These are phyloP conservation scores for Bothrops alternatus DNA, from an alignment of 2,797 vertebrate genomes.

Conservation along the genomic window DNA sequence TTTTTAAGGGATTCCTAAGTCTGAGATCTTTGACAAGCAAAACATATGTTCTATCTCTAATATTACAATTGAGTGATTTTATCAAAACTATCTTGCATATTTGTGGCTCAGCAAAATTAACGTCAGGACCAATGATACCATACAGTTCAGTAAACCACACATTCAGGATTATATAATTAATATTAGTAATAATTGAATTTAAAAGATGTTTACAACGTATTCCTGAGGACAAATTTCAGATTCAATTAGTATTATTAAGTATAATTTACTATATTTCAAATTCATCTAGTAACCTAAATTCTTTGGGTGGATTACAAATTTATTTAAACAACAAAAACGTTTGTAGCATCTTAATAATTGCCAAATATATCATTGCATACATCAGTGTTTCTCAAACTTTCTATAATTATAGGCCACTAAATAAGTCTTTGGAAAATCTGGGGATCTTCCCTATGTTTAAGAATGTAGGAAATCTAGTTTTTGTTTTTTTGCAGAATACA, in stretches of 20 bases:
- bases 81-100: not conserved
- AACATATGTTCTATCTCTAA: not conserved
- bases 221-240: not conserved
- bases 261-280: not conserved
- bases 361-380: not conserved
- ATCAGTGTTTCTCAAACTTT: not conserved
- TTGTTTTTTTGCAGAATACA: not conserved
- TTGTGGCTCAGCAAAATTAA: not conserved
- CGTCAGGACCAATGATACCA: not conserved
- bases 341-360: not conserved
- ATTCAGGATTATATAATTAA: constrained; percentile 15
- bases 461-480: not conserved
- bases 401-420: not conserved
- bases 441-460: not conserved
- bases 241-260: constrained; percentile 1
- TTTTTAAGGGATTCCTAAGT: not conserved
- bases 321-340: not conserved
- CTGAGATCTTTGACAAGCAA: not conserved
- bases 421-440: not conserved
- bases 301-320: not conserved
- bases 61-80: not conserved
- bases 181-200: not conserved
- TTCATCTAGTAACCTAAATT: not conserved
- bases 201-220: not conserved
- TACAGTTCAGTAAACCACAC: not conserved